These are phyloP conservation scores for Electrona antarctica DNA, from an alignment of 2,113 vertebrate species.

Conservation along the genomic window DNA sequence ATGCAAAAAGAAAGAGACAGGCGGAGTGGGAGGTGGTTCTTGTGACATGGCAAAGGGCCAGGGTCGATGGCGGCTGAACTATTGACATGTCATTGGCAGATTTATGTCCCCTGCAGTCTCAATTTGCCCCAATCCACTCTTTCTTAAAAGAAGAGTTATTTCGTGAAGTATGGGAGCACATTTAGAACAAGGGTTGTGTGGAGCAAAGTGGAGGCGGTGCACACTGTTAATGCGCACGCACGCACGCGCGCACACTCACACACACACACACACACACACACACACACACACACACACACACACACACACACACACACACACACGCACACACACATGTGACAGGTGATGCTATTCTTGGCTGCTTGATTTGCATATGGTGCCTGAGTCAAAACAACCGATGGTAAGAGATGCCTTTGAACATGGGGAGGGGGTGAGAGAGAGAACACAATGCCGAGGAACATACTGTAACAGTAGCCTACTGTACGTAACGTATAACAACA, in stretches of 20 bases:
- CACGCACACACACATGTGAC: background rate
- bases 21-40: conserved; percentile 32
- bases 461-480: too few species aligned
- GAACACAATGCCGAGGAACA: too few species aligned
- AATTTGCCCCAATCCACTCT: conserved; percentile 59
- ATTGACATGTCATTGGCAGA: conserved; percentile 75
- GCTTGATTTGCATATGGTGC: too few species aligned
- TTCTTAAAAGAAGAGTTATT: conserved; percentile 74
- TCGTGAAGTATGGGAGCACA: conserved; percentile 55
- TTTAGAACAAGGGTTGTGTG: too few species aligned
- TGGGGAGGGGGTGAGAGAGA: too few species aligned
- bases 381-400: too few species aligned
- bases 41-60: conserved; percentile 64
- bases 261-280: background rate
- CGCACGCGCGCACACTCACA: background rate
- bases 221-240: background rate
- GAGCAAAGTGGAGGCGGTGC: too few species aligned
- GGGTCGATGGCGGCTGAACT: conserved; percentile 72
- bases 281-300: background rate
- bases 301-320: background rate
- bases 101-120: conserved; percentile 57
- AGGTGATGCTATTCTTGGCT: too few species aligned
- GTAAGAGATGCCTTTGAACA: too few species aligned
- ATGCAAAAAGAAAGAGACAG: too few species aligned
- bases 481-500: too few species aligned